A percentile compares a stretch with the other conserved stretches of the same genome.
phyloP scores from a whole-genome alignment of 2,888 invertebrate species.

The Cryptocephalus moraei region DNA sequence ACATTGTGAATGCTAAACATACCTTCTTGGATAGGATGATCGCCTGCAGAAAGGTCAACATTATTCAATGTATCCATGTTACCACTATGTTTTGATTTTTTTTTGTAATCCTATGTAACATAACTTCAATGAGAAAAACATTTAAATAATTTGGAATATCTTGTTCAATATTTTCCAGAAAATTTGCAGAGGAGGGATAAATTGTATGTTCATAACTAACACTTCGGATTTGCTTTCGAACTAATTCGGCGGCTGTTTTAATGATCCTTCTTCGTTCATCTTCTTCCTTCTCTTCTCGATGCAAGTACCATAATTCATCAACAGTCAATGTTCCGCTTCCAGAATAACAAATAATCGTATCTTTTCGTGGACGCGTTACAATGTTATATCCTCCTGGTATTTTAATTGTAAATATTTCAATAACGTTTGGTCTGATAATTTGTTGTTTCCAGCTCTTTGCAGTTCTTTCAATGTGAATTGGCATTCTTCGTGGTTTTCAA shows the following conservation, averaged over 20 bases:
- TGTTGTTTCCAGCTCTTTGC: too few species aligned
- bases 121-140: background rate
- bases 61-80: too few species aligned
- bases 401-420: too few species aligned
- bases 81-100: background rate
- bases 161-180: background rate
- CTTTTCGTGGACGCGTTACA: too few species aligned
- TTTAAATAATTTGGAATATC: background rate
- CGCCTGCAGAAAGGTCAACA: background rate
- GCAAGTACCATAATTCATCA: conserved; percentile 2
- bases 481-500: too few species aligned
- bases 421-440: too few species aligned
- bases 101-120: background rate
- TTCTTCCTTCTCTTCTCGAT: conserved; percentile 1
- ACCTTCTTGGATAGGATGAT: background rate
- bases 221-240: conserved; percentile 2
- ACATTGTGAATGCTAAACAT: too few species aligned
- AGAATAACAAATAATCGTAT: background rate
- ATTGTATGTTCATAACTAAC: background rate
- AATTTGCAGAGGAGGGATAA: background rate
- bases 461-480: too few species aligned
- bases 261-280: conserved; percentile 2
- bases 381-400: too few species aligned
- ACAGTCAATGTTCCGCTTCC: background rate
- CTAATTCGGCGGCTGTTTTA: conserved; percentile 2